Percentiles rank a stretch among this genome's conserved stretches.
Conservation (phyloP, 2,797 vertebrate genomes). For the Pantherophis vulpinus region DNA sequence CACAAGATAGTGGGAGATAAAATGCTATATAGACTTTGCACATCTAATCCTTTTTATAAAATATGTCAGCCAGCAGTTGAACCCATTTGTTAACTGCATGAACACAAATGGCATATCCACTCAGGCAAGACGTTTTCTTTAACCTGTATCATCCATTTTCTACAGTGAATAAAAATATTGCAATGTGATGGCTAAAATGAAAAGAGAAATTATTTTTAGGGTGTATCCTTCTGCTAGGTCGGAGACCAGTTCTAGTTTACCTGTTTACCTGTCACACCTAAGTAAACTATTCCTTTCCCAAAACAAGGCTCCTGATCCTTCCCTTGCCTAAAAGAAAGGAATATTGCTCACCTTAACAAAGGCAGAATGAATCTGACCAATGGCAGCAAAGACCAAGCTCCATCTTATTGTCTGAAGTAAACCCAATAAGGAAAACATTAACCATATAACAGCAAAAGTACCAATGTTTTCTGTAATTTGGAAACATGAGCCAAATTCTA, state of each 20-base stretch:
- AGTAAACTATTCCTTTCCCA: not conserved
- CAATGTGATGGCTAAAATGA: not conserved
- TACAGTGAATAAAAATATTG: not conserved
- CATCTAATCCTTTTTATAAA: conserved; percentile 33
- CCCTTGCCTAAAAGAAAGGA: not conserved
- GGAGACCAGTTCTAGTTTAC: not conserved
- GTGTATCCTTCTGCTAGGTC: not conserved
- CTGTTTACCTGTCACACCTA: not conserved
- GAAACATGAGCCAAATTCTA: not conserved
- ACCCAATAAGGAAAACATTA: not conserved
- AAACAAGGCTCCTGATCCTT: not conserved
- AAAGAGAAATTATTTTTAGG: not conserved
- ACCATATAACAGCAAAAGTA: not conserved
- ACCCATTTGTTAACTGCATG: not conserved
- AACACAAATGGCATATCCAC: conserved; percentile 14
- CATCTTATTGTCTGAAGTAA: not conserved
- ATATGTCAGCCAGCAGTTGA: conserved; percentile 31
- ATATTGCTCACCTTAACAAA: not conserved
- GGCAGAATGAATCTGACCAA: not conserved
- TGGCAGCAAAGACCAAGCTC: not conserved
- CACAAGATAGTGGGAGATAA: not conserved
- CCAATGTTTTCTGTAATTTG: not conserved
- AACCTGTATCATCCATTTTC: not conserved
- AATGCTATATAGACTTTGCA: not conserved
- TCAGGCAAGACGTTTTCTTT: not conserved